phyloP scores from a whole-genome alignment of 2,888 invertebrate species.

The Pocota personata region DNA sequence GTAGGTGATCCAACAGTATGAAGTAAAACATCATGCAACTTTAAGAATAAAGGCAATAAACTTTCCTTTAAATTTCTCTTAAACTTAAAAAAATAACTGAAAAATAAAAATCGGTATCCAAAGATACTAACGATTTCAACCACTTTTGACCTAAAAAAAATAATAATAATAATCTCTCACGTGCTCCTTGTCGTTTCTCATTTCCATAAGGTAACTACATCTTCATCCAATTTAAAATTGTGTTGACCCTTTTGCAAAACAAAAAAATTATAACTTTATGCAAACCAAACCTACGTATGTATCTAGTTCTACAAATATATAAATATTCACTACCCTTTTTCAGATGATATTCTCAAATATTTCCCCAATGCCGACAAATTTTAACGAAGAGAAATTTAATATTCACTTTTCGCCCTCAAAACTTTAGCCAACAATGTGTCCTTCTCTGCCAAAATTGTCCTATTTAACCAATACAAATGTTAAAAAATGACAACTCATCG shows the following conservation, averaged over 20 bases:
- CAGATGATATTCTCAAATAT: background rate
- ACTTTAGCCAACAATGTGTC: background rate
- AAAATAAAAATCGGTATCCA: too few species aligned
- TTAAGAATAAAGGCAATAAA: too few species aligned
- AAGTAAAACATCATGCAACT: too few species aligned
- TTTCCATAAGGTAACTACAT: background rate
- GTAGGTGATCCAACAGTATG: too few species aligned
- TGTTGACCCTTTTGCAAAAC: background rate
- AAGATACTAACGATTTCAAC: too few species aligned
- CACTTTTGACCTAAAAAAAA: background rate
- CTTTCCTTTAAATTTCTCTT: too few species aligned
- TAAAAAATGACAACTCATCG: background rate
- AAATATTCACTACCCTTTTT: background rate
- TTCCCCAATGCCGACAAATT: background rate
- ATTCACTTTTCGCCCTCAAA: constrained; percentile 10
- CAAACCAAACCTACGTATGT: background rate
- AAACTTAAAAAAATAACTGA: too few species aligned
- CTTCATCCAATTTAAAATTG: background rate
- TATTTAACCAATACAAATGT: background rate
- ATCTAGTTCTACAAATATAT: background rate
- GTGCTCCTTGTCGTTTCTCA: background rate
- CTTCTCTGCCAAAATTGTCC: background rate
- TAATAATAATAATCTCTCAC: background rate
- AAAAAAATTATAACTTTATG: background rate
- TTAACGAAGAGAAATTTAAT: constrained; percentile 26